Conservation (phyloP, 1,140 invertebrate genomes). For the Cyclina sinensis region DNA sequence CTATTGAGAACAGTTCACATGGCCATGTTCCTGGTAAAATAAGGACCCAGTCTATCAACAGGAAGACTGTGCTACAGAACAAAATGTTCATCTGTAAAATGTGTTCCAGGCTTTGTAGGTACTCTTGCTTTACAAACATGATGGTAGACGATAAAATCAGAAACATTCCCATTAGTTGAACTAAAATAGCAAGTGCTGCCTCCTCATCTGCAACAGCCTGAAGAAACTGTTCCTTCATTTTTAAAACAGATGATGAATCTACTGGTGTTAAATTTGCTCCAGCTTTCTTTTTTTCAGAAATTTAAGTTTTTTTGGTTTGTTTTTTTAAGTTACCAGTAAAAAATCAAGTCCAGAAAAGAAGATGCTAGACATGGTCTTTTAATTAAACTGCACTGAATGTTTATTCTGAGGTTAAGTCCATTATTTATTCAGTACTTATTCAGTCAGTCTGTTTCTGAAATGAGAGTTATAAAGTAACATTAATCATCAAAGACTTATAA, state of each 20-base stretch:
- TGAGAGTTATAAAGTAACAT: too few relatives aligned
- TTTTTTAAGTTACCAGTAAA: too few relatives aligned
- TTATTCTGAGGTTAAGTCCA: too few relatives aligned
- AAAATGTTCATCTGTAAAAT: conserved; percentile 27
- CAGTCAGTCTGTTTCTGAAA: too few relatives aligned
- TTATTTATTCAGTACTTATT: too few relatives aligned
- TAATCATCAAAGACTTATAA: too few relatives aligned
- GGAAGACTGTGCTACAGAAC: conserved; percentile 19
- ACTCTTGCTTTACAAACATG: conserved; percentile 29
- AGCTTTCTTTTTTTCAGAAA: too few relatives aligned
- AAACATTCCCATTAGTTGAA: conserved; percentile 38
- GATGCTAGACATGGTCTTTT: too few relatives aligned
- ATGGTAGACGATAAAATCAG: conserved; percentile 39
- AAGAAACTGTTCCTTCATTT: neutral
- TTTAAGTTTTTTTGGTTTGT: too few relatives aligned
- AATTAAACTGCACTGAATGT: too few relatives aligned
- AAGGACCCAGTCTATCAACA: conserved; percentile 36
- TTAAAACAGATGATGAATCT: neutral
- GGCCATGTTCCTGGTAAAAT: neutral
- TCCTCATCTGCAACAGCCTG: neutral
- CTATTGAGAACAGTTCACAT: conserved; percentile 16
- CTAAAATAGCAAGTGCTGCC: neutral
- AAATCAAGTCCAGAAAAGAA: too few relatives aligned
- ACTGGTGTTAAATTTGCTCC: too few relatives aligned
- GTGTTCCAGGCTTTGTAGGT: conserved; percentile 26